These are phyloP conservation scores for Cephalotes varians DNA, from an alignment of 2,888 invertebrate species.

Conservation along the genomic window DNA sequence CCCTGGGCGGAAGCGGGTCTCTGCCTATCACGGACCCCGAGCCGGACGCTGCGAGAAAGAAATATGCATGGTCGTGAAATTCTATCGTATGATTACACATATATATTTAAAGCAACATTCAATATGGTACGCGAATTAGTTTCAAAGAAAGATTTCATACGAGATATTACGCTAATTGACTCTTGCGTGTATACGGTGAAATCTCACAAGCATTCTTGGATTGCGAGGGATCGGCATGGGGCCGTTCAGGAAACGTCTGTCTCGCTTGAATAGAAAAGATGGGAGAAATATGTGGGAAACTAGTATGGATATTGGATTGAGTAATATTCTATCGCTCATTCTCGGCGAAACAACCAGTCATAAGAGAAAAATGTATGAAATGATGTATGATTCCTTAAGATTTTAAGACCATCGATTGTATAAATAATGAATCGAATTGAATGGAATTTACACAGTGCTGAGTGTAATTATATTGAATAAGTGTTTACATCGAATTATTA, in stretches of 20 bases:
- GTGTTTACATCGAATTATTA: neutral
- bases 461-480: neutral
- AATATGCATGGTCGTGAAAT: neutral
- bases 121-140: neutral
- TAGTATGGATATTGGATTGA: constrained; percentile 23
- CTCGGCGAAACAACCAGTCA: neutral
- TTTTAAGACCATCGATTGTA: constrained; percentile 3
- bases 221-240: constrained; percentile 17
- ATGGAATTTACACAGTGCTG: neutral
- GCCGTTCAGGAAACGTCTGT: constrained; percentile 29
- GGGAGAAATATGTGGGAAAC: constrained; percentile 36
- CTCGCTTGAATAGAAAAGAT: constrained; percentile 25
- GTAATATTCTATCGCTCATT: neutral
- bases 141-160: neutral
- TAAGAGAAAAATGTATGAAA: neutral
- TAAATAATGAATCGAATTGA: neutral
- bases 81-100: neutral
- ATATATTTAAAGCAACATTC: neutral
- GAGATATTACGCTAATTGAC: constrained; percentile 16
- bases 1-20: constrained; percentile 87
- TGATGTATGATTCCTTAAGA: constrained; percentile 5
- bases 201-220: neutral
- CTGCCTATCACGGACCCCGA: constrained; percentile 89
- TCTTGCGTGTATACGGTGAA: neutral
- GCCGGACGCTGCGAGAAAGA: constrained; percentile 89